These are phyloP conservation scores for Cercopithecus petaurista DNA, from an alignment of 2,797 vertebrate genomes.

Conservation along the genomic window DNA sequence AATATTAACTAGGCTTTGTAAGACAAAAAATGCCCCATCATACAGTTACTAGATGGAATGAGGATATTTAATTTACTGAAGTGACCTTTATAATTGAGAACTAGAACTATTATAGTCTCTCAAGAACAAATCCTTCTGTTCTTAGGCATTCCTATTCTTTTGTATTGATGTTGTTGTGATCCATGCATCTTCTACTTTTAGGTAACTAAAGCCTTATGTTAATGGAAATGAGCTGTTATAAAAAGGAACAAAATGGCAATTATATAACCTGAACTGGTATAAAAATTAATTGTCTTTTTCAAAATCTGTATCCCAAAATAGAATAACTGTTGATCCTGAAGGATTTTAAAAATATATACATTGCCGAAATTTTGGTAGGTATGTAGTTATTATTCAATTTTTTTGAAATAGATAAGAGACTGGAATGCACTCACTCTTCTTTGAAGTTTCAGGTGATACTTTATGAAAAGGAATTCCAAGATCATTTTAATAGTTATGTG, in stretches of 20 bases:
- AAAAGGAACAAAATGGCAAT: constrained; percentile 51
- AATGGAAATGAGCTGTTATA: constrained; percentile 67
- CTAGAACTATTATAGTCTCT: neutral
- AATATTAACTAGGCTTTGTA: constrained; percentile 29
- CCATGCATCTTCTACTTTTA: neutral
- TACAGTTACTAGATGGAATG: constrained; percentile 31
- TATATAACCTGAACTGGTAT: neutral
- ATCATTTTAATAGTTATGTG: neutral
- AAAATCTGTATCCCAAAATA: neutral
- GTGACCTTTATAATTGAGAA: constrained; percentile 21
- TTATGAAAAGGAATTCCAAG: neutral
- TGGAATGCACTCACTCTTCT: neutral
- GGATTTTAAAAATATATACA: neutral
- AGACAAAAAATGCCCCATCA: neutral
- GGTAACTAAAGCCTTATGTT: constrained; percentile 65
- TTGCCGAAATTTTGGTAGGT: neutral
- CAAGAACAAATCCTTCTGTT: constrained; percentile 7
- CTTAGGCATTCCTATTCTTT: constrained; percentile 33
- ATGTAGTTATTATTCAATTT: neutral
- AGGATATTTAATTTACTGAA: constrained; percentile 31
- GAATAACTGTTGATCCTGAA: neutral
- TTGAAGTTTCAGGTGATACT: neutral
- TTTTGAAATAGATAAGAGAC: neutral
- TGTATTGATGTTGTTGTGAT: constrained; percentile 42
- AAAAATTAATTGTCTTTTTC: constrained; percentile 33